Base-by-base conservation (phyloP, 2,113 vertebrate genomes). In the Grammomys surdaster region DNA sequence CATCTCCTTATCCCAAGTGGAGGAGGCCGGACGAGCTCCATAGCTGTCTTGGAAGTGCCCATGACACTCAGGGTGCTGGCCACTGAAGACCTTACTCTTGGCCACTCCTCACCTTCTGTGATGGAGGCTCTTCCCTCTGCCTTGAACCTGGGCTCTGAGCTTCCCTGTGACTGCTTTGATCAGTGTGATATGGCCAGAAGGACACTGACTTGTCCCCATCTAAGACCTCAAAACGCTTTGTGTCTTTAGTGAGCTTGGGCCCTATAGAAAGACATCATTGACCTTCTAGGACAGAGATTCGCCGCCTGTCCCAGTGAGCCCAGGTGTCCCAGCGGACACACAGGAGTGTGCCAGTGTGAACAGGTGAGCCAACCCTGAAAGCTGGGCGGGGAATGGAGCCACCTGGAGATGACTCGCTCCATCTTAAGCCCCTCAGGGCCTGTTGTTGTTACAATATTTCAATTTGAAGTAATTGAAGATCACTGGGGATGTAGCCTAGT, bases 401-500 rank as follows among this genome's bases (percentile, higher is more conserved):
- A 17, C 0, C 19, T 67, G 46, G 51, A 60, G 24, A 43, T 24
- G 40, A 10, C 5, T 0, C 0, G 16, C 26, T 26, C 7, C 56
- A 11, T 67, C 51, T 75, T 51, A 75, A 65, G 33, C 24, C 56
- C 65, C n/a, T 58, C 63, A 12, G 14, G 40, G 65, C 11, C 0
- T 54, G 12, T 40, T 14, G 1, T n/a, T 85, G 60, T n/a, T 85
- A 60, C 11, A 60, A 33, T 7, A 13, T 84, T 69, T 90, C 40
- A 51, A 86, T 92, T 65, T 72, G 88, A 81, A 95, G 63, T 40
- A 13, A 12, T 78, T 92, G 43, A 73, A 63, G 58, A 76, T 46
- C 86, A 75, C 82, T 86, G 67, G 67, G 36, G 60, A 28, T 43
- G 26, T 31, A 10, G 40, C 26, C 19, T 40, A 3, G 40, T 9